These are phyloP conservation scores for Cardiocondyla obscurior DNA, from an alignment of 1,140 invertebrate species.

Conservation along the genomic window DNA sequence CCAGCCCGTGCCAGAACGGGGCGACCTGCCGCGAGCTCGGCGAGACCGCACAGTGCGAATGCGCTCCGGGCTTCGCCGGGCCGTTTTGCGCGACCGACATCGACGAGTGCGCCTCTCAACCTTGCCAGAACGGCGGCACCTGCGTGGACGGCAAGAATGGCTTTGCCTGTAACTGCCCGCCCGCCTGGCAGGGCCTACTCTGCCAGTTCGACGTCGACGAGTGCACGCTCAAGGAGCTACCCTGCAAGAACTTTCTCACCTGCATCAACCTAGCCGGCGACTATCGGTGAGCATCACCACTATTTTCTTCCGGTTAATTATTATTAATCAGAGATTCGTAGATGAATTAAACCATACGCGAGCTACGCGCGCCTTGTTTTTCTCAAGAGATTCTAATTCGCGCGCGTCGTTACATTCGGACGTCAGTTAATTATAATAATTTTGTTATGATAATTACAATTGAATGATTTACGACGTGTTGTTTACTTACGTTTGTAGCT, in stretches of 20 bases:
- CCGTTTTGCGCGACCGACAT: slow-evolving; percentile 91
- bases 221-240: slow-evolving; percentile 83
- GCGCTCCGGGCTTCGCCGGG: slow-evolving; percentile 93
- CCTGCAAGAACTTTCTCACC: slow-evolving; percentile 92
- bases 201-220: slow-evolving; percentile 89
- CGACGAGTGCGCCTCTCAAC: slow-evolving; percentile 92
- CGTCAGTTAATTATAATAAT: too few relatives aligned
- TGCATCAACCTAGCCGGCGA: slow-evolving; percentile 93
- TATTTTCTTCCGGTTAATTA: not conserved
- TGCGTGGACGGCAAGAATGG: slow-evolving; percentile 91
- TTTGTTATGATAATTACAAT: too few relatives aligned
- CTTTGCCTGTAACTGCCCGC: slow-evolving; percentile 91
- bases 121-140: slow-evolving; percentile 94
- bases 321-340: not conserved
- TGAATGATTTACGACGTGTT: too few relatives aligned
- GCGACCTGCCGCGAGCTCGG: slow-evolving; percentile 88
- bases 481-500: too few relatives aligned
- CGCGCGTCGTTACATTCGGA: too few relatives aligned
- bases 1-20: slow-evolving; percentile 94
- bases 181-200: slow-evolving; percentile 92
- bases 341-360: too few relatives aligned
- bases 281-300: slow-evolving; percentile 85
- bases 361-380: too few relatives aligned
- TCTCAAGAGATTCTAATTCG: too few relatives aligned
- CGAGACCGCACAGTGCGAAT: slow-evolving; percentile 88